Evolutionary conservation across 2,888 invertebrate species (phyloP).

Genomic region (Xestia rhomboidea): DNA sequence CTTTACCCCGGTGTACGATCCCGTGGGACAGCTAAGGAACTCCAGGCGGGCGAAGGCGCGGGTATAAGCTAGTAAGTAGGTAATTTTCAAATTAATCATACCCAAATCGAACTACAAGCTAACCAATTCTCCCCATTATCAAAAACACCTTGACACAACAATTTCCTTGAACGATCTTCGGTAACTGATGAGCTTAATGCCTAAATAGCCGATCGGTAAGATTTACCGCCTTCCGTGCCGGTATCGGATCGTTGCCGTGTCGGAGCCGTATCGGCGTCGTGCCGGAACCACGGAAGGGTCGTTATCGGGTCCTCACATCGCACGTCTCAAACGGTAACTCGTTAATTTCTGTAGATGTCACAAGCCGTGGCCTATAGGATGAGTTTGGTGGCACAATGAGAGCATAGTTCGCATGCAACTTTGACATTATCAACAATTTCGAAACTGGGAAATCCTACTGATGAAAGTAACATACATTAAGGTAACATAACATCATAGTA

Average conservation of each 20-base stretch:
- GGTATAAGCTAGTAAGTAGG: not conserved
- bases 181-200: slow-evolving; percentile 62
- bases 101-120: slow-evolving; percentile 4
- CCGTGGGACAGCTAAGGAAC: too few species aligned
- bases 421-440: not conserved
- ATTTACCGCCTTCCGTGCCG: slow-evolving; percentile 70
- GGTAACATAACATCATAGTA: not conserved
- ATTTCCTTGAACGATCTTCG: slow-evolving; percentile 58
- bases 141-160: slow-evolving; percentile 62
- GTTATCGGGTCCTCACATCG: slow-evolving; percentile 80
- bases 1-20: too few species aligned
- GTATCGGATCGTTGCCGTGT: slow-evolving; percentile 71
- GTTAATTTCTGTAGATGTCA: slow-evolving; percentile 85
- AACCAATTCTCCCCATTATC: slow-evolving; percentile 48
- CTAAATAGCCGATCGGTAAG: slow-evolving; percentile 67
- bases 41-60: too few species aligned
- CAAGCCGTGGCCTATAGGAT: slow-evolving; percentile 72
- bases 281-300: slow-evolving; percentile 79
- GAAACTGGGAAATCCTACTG: not conserved
- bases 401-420: slow-evolving; percentile 14
- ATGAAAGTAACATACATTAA: not conserved
- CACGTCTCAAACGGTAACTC: slow-evolving; percentile 84
- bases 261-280: slow-evolving; percentile 68
- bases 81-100: slow-evolving; percentile 23
- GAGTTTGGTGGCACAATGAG: slow-evolving; percentile 64